Evolutionary conservation across 2,797 vertebrate species (phyloP).

Genomic region (Pseudomugil tenellus): DNA sequence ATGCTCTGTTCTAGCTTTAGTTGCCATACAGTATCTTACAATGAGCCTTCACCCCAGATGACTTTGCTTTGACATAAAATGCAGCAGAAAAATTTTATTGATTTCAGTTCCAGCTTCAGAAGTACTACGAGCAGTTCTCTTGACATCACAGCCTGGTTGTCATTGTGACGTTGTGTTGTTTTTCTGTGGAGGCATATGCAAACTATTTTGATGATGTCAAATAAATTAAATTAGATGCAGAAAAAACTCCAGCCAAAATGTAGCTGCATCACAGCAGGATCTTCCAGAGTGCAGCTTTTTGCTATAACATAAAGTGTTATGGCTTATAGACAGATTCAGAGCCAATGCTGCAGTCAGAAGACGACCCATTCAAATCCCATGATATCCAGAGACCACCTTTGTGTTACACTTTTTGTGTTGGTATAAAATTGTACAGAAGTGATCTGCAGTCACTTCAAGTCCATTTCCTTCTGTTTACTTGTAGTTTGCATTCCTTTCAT

Average conservation of each 20-base stretch:
- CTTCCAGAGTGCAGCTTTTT: neutral
- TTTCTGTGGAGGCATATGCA: neutral
- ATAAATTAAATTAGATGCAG: neutral
- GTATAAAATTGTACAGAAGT: conserved; percentile 16
- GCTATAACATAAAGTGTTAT: too few species aligned
- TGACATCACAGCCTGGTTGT: neutral
- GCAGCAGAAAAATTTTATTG: too few species aligned
- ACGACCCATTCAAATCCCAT: conserved; percentile 27
- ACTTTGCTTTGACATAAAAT: too few species aligned
- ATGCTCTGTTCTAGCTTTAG: too few species aligned
- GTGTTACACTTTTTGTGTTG: conserved; percentile 34
- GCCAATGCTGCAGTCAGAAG: neutral
- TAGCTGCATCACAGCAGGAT: conserved; percentile 2
- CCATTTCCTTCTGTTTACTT: conserved; percentile 43
- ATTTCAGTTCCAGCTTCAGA: too few species aligned
- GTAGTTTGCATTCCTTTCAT: conserved; percentile 49
- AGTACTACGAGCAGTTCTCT: neutral
- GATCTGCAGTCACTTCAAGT: conserved; percentile 30
- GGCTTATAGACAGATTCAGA: too few species aligned
- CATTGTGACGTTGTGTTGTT: neutral
- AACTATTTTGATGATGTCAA: neutral
- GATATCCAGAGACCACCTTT: conserved; percentile 39
- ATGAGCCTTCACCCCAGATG: too few species aligned
- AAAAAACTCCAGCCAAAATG: neutral
- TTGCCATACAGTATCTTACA: too few species aligned